These are phyloP conservation scores for Antidorcas marsupialis DNA, from an alignment of 2,113 vertebrate genomes.

Conservation along the genomic window DNA sequence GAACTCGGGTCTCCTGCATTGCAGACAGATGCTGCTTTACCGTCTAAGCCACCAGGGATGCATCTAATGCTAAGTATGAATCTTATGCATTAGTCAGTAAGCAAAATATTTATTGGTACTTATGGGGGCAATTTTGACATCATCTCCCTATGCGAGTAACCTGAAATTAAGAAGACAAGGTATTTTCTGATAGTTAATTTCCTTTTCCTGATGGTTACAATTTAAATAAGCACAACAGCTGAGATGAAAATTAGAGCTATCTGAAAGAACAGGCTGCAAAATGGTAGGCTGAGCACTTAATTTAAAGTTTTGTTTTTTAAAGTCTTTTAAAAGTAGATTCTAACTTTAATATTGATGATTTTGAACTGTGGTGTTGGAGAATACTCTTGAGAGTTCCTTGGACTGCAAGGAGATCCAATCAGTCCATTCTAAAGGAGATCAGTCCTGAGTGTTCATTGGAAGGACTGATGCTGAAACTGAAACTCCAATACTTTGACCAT, in stretches of 20 bases:
- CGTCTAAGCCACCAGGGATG: too few relatives aligned
- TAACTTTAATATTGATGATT: not conserved
- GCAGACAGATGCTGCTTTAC: too few relatives aligned
- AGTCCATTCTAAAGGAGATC: too few relatives aligned
- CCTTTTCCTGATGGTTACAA: not conserved
- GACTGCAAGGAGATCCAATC: too few relatives aligned
- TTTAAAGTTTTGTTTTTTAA: not conserved
- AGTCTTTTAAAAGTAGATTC: not conserved
- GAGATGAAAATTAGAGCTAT: not conserved
- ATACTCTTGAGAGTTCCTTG: too few relatives aligned
- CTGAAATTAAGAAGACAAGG: not conserved
- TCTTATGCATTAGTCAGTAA: not conserved
- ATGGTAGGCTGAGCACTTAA: not conserved
- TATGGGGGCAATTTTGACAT: not conserved
- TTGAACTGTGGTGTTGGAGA: too few relatives aligned
- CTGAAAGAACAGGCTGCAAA: not conserved
- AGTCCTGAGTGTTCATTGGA: too few relatives aligned
- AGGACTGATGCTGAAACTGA: too few relatives aligned
- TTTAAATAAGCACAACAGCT: not conserved
- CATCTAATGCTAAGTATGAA: not conserved
- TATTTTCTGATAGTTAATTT: not conserved
- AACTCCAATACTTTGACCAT: too few relatives aligned
- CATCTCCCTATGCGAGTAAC: not conserved
- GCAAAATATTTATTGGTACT: not conserved
- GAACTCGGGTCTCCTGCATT: too few relatives aligned